Conservation (phyloP, 2,113 vertebrate genomes). For the Chaenogobius annularis region DNA sequence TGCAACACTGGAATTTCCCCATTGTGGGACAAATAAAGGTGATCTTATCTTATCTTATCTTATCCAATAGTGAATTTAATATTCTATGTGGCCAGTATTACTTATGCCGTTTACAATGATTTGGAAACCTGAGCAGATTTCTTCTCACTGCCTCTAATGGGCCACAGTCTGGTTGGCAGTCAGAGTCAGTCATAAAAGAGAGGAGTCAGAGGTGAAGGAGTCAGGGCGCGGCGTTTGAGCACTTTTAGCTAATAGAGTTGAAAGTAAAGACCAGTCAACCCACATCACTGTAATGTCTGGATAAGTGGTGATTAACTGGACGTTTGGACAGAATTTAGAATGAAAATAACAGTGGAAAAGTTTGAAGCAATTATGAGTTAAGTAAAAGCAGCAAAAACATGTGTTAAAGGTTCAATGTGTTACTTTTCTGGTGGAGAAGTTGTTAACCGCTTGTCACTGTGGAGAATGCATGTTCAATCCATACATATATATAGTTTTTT, state of each 20-base stretch:
- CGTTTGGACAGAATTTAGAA: not conserved
- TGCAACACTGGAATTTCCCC: too few relatives aligned
- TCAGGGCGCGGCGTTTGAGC: constrained; percentile 1
- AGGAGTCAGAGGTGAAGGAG: not conserved
- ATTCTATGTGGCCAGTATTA: not conserved
- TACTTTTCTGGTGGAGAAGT: not conserved
- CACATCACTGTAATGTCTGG: not conserved
- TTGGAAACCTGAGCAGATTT: constrained; percentile 1
- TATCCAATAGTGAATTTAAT: not conserved
- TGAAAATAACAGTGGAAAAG: not conserved
- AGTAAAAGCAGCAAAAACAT: not conserved
- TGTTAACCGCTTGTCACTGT: too few relatives aligned
- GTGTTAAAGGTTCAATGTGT: not conserved
- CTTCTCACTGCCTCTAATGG: not conserved
- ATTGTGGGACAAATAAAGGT: too few relatives aligned
- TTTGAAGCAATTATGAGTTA: not conserved
- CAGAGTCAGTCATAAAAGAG: not conserved
- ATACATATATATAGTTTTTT: too few relatives aligned
- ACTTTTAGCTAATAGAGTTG: constrained; percentile 8
- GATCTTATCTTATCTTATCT: too few relatives aligned
- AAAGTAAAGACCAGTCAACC: not conserved
- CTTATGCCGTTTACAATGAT: not conserved
- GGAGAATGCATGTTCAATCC: too few relatives aligned
- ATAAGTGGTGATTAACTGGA: constrained; percentile 4
- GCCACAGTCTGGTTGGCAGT: not conserved